Conservation (phyloP, 2,888 invertebrate genomes). For the Dioctria rufipes region DNA sequence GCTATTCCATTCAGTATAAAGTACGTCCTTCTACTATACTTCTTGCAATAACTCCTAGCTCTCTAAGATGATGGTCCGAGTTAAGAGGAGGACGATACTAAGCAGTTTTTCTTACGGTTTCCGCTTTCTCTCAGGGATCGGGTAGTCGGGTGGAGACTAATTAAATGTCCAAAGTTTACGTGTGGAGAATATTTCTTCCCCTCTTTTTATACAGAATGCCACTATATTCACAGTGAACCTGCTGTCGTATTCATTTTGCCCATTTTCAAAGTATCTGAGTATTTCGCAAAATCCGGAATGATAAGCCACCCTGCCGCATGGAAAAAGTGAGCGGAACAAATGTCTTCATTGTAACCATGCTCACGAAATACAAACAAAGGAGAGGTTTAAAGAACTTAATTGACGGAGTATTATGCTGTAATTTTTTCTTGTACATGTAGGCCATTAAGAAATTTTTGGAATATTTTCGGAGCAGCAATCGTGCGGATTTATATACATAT, state of each 20-base stretch:
- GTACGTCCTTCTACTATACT: conserved; percentile 39
- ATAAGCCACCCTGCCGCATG: conserved; percentile 22
- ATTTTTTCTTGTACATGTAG: conserved; percentile 45
- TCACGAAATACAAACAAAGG: conserved; percentile 50
- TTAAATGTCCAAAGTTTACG: conserved; percentile 60
- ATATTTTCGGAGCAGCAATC: not conserved
- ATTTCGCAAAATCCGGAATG: conserved; percentile 11
- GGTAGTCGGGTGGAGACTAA: conserved; percentile 56
- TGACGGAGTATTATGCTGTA: conserved; percentile 53
- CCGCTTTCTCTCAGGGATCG: conserved; percentile 10
- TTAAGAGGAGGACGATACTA: not conserved
- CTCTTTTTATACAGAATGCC: not conserved
- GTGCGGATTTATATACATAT: not conserved
- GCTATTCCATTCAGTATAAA: conserved; percentile 16
- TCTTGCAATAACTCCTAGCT: not conserved
- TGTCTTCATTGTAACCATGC: conserved; percentile 52
- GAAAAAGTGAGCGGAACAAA: conserved; percentile 35
- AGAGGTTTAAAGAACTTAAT: conserved; percentile 48
- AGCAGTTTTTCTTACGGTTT: conserved; percentile 45
- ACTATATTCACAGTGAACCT: conserved; percentile 5
- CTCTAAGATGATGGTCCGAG: conserved; percentile 11
- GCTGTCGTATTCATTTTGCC: conserved; percentile 28
- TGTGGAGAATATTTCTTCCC: conserved; percentile 58
- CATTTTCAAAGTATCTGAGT: conserved; percentile 22
- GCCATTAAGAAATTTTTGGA: conserved; percentile 42